These are phyloP conservation scores for Halcyon smyrnensis DNA, from an alignment of 2,797 vertebrate genomes.

Conservation along the genomic window DNA sequence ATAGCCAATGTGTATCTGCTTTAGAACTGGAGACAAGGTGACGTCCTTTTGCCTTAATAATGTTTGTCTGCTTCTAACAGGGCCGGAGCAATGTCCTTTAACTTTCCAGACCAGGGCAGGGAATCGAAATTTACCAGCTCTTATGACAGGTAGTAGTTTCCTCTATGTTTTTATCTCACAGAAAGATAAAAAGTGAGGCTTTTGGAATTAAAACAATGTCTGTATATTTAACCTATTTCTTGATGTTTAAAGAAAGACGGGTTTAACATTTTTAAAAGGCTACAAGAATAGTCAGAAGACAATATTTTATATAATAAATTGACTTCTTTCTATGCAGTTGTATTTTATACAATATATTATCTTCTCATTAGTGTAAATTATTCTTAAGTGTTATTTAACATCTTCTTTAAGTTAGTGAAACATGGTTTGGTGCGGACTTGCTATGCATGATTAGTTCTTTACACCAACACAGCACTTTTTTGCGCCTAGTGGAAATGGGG, in stretches of 20 bases:
- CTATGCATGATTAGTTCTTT: neutral
- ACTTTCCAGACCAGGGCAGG: neutral
- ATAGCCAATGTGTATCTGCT: neutral
- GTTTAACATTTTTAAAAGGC: neutral
- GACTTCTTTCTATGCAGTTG: neutral
- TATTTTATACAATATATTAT: neutral
- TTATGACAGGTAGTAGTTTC: neutral
- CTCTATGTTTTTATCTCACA: neutral
- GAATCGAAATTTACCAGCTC: neutral
- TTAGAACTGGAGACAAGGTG: neutral
- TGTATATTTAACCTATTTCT: neutral
- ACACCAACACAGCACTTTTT: neutral
- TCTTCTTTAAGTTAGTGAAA: neutral
- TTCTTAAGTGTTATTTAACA: neutral
- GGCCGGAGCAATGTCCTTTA: neutral
- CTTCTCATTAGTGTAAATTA: neutral
- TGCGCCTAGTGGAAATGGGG: neutral
- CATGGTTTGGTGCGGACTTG: neutral
- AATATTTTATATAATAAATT: neutral
- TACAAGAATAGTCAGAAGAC: neutral
- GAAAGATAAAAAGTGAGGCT: neutral
- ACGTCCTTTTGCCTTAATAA: neutral
- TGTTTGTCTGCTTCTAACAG: neutral
- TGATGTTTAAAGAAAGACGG: neutral
- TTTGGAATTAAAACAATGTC: neutral